These are phyloP conservation scores for Heterotilapia buettikoferi DNA, from an alignment of 2,113 vertebrate genomes.

Conservation along the genomic window DNA sequence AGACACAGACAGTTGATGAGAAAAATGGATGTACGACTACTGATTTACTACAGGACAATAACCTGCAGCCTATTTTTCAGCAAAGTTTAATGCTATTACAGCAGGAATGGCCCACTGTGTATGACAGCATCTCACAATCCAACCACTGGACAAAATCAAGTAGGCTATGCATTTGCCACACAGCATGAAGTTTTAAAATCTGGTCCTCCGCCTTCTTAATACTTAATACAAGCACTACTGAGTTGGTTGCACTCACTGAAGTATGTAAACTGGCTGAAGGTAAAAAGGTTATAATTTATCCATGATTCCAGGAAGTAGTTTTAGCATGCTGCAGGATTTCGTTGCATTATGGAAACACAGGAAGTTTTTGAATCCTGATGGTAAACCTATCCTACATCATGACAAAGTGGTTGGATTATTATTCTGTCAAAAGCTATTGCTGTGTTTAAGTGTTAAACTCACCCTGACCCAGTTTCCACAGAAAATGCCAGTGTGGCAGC, in stretches of 20 bases:
- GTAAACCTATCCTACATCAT: not conserved
- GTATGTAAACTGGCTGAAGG: not conserved
- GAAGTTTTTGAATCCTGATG: not conserved
- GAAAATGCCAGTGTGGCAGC: too few species aligned
- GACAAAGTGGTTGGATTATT: not conserved
- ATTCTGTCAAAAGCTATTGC: not conserved
- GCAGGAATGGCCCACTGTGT: not conserved
- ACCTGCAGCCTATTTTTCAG: not conserved
- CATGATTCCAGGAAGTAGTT: not conserved
- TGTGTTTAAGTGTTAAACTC: too few species aligned
- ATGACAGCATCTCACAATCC: not conserved
- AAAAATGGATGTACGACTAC: not conserved
- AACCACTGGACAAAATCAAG: not conserved
- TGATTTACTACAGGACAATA: too few species aligned
- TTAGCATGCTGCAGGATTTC: not conserved
- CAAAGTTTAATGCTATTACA: not conserved
- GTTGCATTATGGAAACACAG: not conserved
- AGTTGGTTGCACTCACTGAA: not conserved
- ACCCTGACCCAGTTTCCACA: too few species aligned
- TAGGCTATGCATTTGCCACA: not conserved
- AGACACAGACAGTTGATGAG: not conserved
- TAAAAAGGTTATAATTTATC: not conserved
- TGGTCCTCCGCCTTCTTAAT: not conserved
- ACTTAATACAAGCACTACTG: not conserved
- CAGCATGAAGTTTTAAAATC: not conserved